A percentile compares a stretch with the other conserved stretches of the same genome.
These are phyloP conservation scores for Ernsta delagoae DNA, from an alignment of 2,888 invertebrate genomes.

Conservation along the genomic window DNA sequence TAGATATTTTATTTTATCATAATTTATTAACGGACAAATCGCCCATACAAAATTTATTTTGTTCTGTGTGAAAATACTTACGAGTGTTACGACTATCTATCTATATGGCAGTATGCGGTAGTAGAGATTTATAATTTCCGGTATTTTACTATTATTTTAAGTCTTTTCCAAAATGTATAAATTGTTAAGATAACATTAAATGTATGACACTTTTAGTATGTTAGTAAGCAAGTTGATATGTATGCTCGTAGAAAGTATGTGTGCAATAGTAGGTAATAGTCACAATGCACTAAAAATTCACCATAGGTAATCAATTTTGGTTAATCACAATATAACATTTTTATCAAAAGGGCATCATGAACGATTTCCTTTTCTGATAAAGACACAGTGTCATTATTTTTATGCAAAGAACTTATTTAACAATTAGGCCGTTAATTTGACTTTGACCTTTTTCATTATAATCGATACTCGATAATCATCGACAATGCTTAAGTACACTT, in stretches of 20 bases:
- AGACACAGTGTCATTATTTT: background rate
- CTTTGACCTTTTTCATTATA: constrained; percentile 1
- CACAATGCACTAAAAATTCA: too few species aligned
- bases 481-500: background rate
- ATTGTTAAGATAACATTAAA: background rate
- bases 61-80: constrained; percentile 31
- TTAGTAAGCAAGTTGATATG: too few species aligned
- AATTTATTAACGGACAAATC: constrained; percentile 40
- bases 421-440: background rate
- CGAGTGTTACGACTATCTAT: too few species aligned
- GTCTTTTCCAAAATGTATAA: background rate
- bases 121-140: background rate
- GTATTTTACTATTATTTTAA: constrained; percentile 3
- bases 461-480: constrained; percentile 8
- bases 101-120: background rate
- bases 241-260: too few species aligned
- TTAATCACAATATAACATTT: background rate
- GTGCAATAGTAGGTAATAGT: too few species aligned
- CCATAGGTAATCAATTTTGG: too few species aligned
- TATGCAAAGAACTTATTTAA: constrained; percentile 1
- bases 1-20: constrained; percentile 34
- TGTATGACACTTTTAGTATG: background rate
- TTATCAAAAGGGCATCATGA: background rate
- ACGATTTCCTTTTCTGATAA: background rate
- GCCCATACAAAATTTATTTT: constrained; percentile 27